Evolutionary conservation across 2,113 vertebrate species (phyloP).

Genomic region (Halcyon malimbica): DNA sequence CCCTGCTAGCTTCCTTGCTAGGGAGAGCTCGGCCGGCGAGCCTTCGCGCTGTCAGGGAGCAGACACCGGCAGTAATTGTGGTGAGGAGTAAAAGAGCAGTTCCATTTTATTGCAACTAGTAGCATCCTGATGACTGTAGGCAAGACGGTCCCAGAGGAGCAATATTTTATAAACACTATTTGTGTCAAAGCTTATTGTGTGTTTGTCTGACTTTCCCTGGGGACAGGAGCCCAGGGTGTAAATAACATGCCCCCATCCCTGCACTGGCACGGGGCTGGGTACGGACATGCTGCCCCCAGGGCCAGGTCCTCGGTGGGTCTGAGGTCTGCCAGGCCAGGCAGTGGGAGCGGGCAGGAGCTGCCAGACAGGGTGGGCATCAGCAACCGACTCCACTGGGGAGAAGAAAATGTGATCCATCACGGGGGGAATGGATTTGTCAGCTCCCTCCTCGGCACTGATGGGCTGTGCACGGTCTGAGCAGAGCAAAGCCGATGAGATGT

Average conservation of each 20-base stretch:
- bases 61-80: not conserved
- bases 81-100: not conserved
- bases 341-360: not conserved
- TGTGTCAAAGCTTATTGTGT: slow-evolving; percentile 16
- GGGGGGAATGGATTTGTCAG: not conserved
- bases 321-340: not conserved
- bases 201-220: slow-evolving; percentile 10
- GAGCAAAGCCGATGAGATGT: slow-evolving; percentile 39
- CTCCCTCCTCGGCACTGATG: not conserved
- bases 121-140: slow-evolving; percentile 11
- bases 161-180: slow-evolving; percentile 21
- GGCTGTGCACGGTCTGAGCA: slow-evolving; percentile 14
- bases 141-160: slow-evolving; percentile 10
- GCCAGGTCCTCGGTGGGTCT: not conserved
- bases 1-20: not conserved
- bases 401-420: not conserved
- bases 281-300: rapidly evolving
- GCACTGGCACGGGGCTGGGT: not conserved
- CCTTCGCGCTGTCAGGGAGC: not conserved
- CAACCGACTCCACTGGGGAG: not conserved
- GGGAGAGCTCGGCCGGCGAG: not conserved
- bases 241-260: not conserved
- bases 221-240: not conserved
- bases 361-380: not conserved
- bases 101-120: not conserved